Conservation (phyloP, 2,797 vertebrate species). For the Spinus pinus region DNA sequence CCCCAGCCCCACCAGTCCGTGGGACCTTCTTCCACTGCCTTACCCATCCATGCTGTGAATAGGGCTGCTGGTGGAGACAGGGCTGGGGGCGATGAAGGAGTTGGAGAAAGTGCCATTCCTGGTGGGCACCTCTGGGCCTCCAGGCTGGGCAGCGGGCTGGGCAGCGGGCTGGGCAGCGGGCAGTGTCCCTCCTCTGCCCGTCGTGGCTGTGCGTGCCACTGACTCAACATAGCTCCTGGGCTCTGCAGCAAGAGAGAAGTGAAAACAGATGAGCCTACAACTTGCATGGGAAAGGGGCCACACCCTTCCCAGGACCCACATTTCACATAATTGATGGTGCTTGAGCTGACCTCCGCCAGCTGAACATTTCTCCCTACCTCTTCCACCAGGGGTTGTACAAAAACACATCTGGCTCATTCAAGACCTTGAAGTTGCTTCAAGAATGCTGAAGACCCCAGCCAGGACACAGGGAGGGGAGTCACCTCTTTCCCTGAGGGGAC, state of each 20-base stretch:
- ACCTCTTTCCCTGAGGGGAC: not conserved
- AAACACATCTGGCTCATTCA: not conserved
- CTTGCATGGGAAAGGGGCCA: not conserved
- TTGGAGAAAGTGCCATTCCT: conserved; percentile 74
- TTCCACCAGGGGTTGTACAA: not conserved
- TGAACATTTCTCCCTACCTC: not conserved
- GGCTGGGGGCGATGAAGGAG: conserved; percentile 79
- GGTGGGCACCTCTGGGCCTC: conserved; percentile 64
- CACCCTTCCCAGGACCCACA: not conserved
- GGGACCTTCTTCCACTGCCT: conserved; percentile 12
- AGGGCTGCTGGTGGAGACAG: conserved; percentile 92
- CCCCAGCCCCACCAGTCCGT: not conserved
- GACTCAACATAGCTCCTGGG: conserved; percentile 95
- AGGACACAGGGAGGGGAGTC: not conserved
- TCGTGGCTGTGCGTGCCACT: conserved; percentile 84
- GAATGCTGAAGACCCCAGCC: not conserved
- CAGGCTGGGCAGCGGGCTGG: conserved; percentile 55
- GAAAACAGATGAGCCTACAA: not conserved
- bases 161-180: conserved; percentile 47
- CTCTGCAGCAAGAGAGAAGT: conserved; percentile 71
- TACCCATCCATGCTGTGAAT: conserved; percentile 87
- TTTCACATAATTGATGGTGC: not conserved
- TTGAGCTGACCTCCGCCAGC: not conserved
- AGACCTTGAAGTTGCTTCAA: not conserved
- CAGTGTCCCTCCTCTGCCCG: conserved; percentile 64